Evolutionary conservation across 2,888 invertebrate genomes (phyloP).

Genomic region (Morpho deidamia): DNA sequence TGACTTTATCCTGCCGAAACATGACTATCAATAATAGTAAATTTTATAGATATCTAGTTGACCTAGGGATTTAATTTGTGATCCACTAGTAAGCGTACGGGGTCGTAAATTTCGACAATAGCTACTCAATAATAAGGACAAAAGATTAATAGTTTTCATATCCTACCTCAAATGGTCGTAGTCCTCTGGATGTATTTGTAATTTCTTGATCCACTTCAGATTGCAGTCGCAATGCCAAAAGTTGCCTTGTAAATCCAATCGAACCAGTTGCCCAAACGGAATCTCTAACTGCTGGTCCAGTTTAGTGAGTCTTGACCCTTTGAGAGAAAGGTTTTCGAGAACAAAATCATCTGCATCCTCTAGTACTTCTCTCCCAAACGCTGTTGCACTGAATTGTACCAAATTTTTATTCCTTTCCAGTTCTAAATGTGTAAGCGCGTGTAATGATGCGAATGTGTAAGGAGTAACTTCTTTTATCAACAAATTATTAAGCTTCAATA

Average conservation of each 20-base stretch:
- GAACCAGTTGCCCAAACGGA: conserved; percentile 63
- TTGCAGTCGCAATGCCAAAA: conserved; percentile 82
- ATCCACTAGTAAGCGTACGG: too few species aligned
- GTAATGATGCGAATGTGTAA: conserved; percentile 76
- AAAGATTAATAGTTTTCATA: too few species aligned
- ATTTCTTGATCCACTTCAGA: conserved; percentile 67
- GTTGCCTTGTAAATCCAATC: conserved; percentile 78
- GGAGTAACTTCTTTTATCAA: conserved; percentile 69
- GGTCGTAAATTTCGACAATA: too few species aligned
- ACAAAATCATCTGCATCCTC: conserved; percentile 60
- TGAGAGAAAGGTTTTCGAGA: conserved; percentile 63
- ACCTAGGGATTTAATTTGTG: too few species aligned
- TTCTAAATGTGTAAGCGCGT: conserved; percentile 67
- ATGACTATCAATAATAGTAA: too few species aligned
- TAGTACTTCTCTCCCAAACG: conserved; percentile 57
- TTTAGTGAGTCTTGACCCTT: conserved; percentile 58
- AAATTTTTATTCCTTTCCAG: conserved; percentile 76
- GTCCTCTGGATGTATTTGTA: conserved; percentile 57
- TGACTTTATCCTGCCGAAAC: too few species aligned
- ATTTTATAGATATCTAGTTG: too few species aligned
- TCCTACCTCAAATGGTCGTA: conserved; percentile 67
- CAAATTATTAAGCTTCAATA: conserved; percentile 77
- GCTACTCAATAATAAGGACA: too few species aligned
- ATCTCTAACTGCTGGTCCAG: conserved; percentile 52
- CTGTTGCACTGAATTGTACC: conserved; percentile 60